phyloP scores from a whole-genome alignment of 2,797 vertebrate genomes.

The Pseudochirops cupreus region DNA sequence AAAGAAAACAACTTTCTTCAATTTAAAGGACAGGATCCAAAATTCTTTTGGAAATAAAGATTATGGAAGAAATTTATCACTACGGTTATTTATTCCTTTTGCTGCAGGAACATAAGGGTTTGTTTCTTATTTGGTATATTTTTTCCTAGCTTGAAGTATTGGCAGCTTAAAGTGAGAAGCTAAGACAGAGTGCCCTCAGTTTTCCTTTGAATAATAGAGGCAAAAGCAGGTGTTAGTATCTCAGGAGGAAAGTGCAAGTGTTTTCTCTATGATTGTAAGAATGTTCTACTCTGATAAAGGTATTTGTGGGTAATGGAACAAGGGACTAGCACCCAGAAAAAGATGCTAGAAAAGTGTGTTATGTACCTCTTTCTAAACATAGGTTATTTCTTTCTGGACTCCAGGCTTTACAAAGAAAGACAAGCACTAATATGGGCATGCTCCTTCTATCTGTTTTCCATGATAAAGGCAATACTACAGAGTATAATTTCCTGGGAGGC shows the following conservation, averaged over 20 bases:
- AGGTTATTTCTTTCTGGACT: constrained; percentile 65
- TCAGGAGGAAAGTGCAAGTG: constrained; percentile 65
- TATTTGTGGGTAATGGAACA: constrained; percentile 56
- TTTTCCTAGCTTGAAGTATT: constrained; percentile 63
- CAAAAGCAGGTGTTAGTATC: constrained; percentile 68
- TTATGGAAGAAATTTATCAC: constrained; percentile 41
- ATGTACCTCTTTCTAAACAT: constrained; percentile 63
- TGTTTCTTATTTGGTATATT: background rate
- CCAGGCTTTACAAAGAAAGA: constrained; percentile 58
- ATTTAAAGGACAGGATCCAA: constrained; percentile 7
- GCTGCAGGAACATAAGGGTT: background rate
- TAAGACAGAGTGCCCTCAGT: constrained; percentile 51
- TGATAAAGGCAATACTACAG: constrained; percentile 58
- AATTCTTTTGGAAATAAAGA: constrained; percentile 62
- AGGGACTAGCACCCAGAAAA: constrained; percentile 57
- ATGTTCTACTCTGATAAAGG: constrained; percentile 74
- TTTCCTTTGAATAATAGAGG: constrained; percentile 64
- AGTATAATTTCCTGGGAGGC: constrained; percentile 66
- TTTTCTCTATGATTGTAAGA: constrained; percentile 74
- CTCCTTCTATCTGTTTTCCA: constrained; percentile 61
- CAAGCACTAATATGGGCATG: constrained; percentile 56
- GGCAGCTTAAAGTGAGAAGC: constrained; percentile 53
- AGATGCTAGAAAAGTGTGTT: constrained; percentile 60
- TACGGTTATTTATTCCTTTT: constrained; percentile 40
- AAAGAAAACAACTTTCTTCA: constrained; percentile 42